These are phyloP conservation scores for Drosophila sproati DNA, from an alignment of 1,140 invertebrate genomes.

Conservation along the genomic window DNA sequence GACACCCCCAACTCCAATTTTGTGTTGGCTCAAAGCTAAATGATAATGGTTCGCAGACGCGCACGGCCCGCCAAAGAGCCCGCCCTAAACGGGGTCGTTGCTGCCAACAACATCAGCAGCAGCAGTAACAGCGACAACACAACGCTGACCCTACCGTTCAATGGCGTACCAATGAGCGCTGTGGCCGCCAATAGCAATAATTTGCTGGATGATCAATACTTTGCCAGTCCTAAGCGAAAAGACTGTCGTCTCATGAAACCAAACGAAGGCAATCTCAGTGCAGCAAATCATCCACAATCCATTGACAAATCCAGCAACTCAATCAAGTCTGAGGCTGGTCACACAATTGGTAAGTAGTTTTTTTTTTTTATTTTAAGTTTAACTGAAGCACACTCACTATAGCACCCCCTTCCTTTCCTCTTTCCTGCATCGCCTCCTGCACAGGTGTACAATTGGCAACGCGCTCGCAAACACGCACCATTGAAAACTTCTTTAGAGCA, in stretches of 20 bases:
- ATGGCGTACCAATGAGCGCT: slow-evolving; percentile 31
- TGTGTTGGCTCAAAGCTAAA: slow-evolving; percentile 34
- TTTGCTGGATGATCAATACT: slow-evolving; percentile 80
- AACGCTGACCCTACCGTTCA: slow-evolving; percentile 33
- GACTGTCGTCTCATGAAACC: slow-evolving; percentile 79
- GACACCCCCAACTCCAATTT: neutral
- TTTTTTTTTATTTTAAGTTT: slow-evolving; percentile 58
- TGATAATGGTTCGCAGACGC: slow-evolving; percentile 77
- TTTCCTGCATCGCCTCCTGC: neutral
- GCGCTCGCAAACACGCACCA: slow-evolving; percentile 79
- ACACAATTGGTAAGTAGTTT: slow-evolving; percentile 69
- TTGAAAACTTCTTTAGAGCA: slow-evolving; percentile 79
- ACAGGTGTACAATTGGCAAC: slow-evolving; percentile 76
- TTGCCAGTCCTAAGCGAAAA: slow-evolving; percentile 84
- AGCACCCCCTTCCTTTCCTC: neutral
- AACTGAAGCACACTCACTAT: slow-evolving; percentile 39
- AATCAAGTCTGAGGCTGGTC: slow-evolving; percentile 52
- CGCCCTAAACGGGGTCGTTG: slow-evolving; percentile 16
- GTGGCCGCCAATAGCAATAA: slow-evolving; percentile 37
- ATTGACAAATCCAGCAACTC: slow-evolving; percentile 46
- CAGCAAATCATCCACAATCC: slow-evolving; percentile 22
- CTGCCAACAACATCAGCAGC: slow-evolving; percentile 2
- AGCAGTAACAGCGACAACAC: slow-evolving; percentile 24
- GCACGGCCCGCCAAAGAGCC: slow-evolving; percentile 66
- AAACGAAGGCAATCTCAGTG: slow-evolving; percentile 62